Base-by-base conservation (phyloP, 2,888 invertebrate species). In the Dendrolimus houi region DNA sequence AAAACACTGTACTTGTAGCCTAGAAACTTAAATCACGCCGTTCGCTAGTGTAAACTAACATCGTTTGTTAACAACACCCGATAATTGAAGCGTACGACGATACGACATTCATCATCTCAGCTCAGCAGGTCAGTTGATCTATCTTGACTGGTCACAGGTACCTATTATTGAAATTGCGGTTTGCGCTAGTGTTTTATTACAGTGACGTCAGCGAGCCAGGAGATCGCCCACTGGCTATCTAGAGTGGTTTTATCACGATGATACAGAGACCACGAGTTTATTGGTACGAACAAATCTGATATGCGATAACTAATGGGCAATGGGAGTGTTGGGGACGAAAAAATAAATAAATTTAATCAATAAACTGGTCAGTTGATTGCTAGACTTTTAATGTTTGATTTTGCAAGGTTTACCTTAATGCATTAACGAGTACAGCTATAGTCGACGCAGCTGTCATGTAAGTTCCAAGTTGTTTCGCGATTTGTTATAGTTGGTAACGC, bases 161-260 rank as follows among this genome's bases (percentile, higher is more conserved):
- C 47, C 47, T 47, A 47, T 47, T 47, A 47, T 47, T 47, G 52
- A 58, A 63, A 61, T 59, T 65, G 67, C 58, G 66, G 66, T 67
- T 67, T 64, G 61, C 62, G 57, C 65, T 61, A 59, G 63, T 66
- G 63, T 72, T 74, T 71, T 67, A 69, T 70, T 66, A 59, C 64
- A 59, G 56, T 77, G 76, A 77, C 72, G 77, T 78, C 74, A 79
- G 56, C 56, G 63, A 61, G 64, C 62, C 60, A 63, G 59, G 64
- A 29, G 62, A 66, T 66, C 74, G 70, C 68, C 72, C 72, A 71
- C 66, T 61, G 58, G 60, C 72, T 74, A 84, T 81, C 81, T 86
- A 75, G 71, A 85, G 83, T 81, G 81, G 67, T 64, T 76, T 81
- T 83, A 85, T 81, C 81, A 61, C 60, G 84, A 85, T 85, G 85